phyloP scores from a whole-genome alignment of 2,888 invertebrate species.

The Microchrysa polita region DNA sequence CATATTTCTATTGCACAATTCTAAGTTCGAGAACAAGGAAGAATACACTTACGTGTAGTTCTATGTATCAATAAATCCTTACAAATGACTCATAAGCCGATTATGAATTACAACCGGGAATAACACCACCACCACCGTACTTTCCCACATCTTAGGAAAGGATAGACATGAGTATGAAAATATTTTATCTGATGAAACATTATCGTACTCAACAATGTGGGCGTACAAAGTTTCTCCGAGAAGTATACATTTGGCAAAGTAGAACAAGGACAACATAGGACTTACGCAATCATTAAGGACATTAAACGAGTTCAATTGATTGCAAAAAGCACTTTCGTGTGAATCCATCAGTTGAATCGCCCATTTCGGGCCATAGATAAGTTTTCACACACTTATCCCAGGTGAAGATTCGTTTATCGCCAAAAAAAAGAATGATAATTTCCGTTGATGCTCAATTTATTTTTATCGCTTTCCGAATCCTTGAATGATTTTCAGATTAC shows the following conservation, averaged over 20 bases:
- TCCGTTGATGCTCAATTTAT: slow-evolving; percentile 38
- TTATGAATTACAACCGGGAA: slow-evolving; percentile 32
- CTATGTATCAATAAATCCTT: slow-evolving; percentile 35
- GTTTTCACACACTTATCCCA: background rate
- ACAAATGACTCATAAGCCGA: slow-evolving; percentile 43
- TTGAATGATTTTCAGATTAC: slow-evolving; percentile 40
- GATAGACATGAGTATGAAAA: background rate
- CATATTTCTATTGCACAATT: background rate
- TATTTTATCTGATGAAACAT: slow-evolving; percentile 23
- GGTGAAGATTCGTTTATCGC: slow-evolving; percentile 28
- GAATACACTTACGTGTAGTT: background rate
- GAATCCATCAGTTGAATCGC: background rate
- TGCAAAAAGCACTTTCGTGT: slow-evolving; percentile 27
- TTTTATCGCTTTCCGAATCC: slow-evolving; percentile 39
- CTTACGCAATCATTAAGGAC: slow-evolving; percentile 31
- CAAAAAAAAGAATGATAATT: slow-evolving; percentile 38
- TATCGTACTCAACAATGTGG: slow-evolving; percentile 1
- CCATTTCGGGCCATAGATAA: background rate
- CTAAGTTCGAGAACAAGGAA: background rate
- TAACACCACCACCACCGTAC: background rate
- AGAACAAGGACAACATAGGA: slow-evolving; percentile 23
- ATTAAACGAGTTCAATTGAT: slow-evolving; percentile 42
- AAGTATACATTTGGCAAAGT: background rate
- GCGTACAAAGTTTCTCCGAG: background rate
- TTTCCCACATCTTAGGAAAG: background rate